Evolutionary conservation across 2,888 invertebrate genomes (phyloP), one percentile per base, ranked within the genome.

Genomic region (Periphyllus acericola): DNA sequence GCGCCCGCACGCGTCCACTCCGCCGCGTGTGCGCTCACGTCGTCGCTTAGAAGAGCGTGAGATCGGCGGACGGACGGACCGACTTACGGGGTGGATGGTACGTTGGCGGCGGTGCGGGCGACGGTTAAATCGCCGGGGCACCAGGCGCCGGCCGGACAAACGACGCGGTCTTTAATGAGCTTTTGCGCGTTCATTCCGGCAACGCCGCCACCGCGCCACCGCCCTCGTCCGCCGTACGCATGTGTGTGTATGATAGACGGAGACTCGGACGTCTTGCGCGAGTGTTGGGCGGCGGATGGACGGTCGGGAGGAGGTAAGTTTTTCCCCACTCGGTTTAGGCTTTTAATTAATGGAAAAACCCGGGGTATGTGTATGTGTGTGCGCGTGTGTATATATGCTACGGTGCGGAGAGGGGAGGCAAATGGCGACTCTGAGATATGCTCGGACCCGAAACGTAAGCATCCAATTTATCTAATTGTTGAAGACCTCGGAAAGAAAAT

Each of bases 401-500:
- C 5, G 9, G 72, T 34, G 79, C 17, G 46, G 76, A 3, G 71
- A 3, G 60, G 17, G 71, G 80, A 36, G 55, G 71, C 78, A 60
- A 80, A 80, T 60, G 86, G 86, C 80, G 86, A 86, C 86, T 86
- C 86, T 80, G 86, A 81, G 87, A 87, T 87, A 87, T 87, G 87
- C 80, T 36, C 74, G 76, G 80, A 66, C 80, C 87, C 87, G 60
- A 74, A 81, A 87, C 86, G 86, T 86, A 86, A 86, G 86, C 74
- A 81, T 87, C 87, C 87, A 87, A 87, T 87, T 87, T 87, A 87
- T 87, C 87, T 87, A 87, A 87, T 87, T 87, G 87, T 87, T 81
- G 87, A 87, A 80, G 86, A 86, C 80, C 80, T 86, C 86, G 86
- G 80, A 17, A 72, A 72, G 46, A 52, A 40, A 81, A 81, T 17